Evolutionary conservation across 1,140 invertebrate species (phyloP), one percentile per base, ranked within the genome.

Genomic region (Atta colombica): DNA sequence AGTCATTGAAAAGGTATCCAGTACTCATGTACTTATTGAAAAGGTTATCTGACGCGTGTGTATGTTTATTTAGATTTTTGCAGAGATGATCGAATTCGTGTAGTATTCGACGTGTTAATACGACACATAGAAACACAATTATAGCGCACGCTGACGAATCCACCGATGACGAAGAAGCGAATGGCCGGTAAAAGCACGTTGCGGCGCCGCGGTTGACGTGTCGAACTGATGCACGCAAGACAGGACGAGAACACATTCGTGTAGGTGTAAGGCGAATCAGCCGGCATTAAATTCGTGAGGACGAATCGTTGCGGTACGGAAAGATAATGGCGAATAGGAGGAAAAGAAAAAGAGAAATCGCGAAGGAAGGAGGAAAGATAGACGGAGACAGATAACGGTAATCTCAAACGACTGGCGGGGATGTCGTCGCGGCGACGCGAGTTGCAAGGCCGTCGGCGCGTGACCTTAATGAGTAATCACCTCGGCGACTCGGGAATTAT

Each of bases 381-480:
- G 53, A 84, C 80, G 25, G 85, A 69, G 71, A 85, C 85, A 91
- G 90, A 91, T 91, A 91, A 91, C 90, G 90, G 89, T 91, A 91
- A 89, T 91, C 81, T 89, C 78, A 25, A 53, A 58, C 71, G 66
- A 16, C 45, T 18, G 85, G 75, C 60, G 60, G 80, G 66, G 53
- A 91, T 91, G 87, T 88, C 87, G 77, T 90, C 55, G 86, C 87
- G 92, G 81, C 90, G 86, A 88, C 91, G 92, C 90, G 89, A 92
- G 91, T 90, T 85, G 91, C 93, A 94, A 94, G 93, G 93, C 91
- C 92, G 92, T 92, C 92, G 88, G 81, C 91, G 90, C 91, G 92
- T 93, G 94, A 93, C 94, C 93, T 93, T 93, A 94, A 94, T 94
- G 92, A 94, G 92, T 91, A 93, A 93, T 89, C 89, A 91, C 90